Evolutionary conservation across 2,797 vertebrate genomes (phyloP), one percentile per base, ranked within the genome.

Genomic region (Dendrocincla tyrannina): DNA sequence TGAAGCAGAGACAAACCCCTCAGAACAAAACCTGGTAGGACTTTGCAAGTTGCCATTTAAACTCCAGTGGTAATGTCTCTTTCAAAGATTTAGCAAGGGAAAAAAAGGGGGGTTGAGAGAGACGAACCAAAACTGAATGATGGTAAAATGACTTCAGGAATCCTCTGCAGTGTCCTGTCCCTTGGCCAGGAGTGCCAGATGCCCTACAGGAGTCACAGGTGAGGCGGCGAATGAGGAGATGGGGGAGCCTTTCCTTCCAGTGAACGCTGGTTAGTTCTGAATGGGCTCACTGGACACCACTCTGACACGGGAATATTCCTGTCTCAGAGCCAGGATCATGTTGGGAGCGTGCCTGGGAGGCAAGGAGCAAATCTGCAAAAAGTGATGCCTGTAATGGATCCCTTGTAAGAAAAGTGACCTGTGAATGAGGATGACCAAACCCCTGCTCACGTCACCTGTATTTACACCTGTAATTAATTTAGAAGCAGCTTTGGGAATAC

Each of bases 111-210:
- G 39, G 86, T 87, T 91, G 82, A 96, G 93, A 90, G 68, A 87
- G 89, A 95, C 64, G 74, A 94, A 94, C 90, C 68, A 91, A 92
- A 91, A 75, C 77, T 96, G 96, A 92, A 96, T 94, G 55, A 66
- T 30, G 30, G 32, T 93, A 67, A 96, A 93, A 96, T 91, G 76
- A 95, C 74, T 95, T 89, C 46, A 92, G 75, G 92, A 92, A 92
- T 59, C 76, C 85, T 80, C 70, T 53, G 89, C 11, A 42, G 19
- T 47, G 35, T 50, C 39, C 52, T 93, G 73, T 89, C 91, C 78
- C 66, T 81, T 68, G 47, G 47, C 72, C 67, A 41, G 89, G 90
- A 84, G 67, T 47, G 85, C 88, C 42, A 79, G 66, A 77, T 62
- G 70, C 59, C 55, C 79, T 82, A 41, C 11, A 58, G 52, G 88